Percentiles rank a stretch among this genome's conserved stretches.
These are phyloP conservation scores for Danio tinwini DNA, from an alignment of 2,797 vertebrate genomes.

Conservation along the genomic window DNA sequence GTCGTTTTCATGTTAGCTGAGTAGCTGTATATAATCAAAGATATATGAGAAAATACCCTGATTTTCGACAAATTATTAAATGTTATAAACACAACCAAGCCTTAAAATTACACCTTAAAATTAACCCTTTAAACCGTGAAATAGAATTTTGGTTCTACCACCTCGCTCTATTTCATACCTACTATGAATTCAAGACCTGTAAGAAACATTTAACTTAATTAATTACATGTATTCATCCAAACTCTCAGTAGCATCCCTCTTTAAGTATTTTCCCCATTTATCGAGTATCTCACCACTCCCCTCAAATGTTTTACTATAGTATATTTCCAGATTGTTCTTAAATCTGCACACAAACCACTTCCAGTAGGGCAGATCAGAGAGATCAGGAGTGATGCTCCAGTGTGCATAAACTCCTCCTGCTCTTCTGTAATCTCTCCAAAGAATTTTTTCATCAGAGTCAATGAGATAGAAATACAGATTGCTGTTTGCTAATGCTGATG, in stretches of 20 bases:
- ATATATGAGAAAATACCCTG: too few species aligned
- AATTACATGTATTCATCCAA: background rate
- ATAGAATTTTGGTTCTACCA: too few species aligned
- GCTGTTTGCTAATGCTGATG: slow-evolving; percentile 19
- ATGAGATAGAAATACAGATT: background rate
- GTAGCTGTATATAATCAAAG: too few species aligned
- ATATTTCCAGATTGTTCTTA: background rate
- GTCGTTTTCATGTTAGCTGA: too few species aligned
- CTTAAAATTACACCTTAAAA: too few species aligned
- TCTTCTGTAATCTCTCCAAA: slow-evolving; percentile 56
- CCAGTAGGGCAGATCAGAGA: slow-evolving; percentile 45
- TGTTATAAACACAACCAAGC: too few species aligned
- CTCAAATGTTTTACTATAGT: background rate
- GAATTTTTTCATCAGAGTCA: too few species aligned
- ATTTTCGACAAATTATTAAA: too few species aligned
- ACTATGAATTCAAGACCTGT: too few species aligned
- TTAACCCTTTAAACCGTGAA: too few species aligned
- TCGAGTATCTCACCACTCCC: background rate
- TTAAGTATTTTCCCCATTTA: background rate
- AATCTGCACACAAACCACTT: slow-evolving; percentile 11
- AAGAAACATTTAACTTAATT: too few species aligned
- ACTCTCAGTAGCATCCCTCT: background rate
- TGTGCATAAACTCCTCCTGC: slow-evolving; percentile 42
- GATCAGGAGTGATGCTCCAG: slow-evolving; percentile 66
- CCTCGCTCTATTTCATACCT: too few species aligned